Conservation (phyloP, 2,888 invertebrate species). For the Philhelius pedissequus region DNA sequence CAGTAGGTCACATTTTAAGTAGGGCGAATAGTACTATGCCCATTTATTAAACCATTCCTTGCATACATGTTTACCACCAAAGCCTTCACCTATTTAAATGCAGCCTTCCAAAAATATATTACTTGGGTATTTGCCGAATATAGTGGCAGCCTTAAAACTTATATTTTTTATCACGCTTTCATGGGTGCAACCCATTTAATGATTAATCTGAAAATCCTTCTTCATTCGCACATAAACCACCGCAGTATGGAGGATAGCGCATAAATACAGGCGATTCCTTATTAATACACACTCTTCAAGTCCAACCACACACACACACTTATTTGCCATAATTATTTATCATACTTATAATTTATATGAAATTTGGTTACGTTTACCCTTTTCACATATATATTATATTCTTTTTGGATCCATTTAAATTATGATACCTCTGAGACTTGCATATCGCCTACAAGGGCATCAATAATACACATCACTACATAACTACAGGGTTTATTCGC, state of each 20-base stretch:
- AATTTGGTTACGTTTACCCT: constrained; percentile 47
- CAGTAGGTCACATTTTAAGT: too few species aligned
- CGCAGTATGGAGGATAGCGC: too few species aligned
- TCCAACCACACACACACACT: not conserved
- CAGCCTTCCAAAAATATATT: not conserved
- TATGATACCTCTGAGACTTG: constrained; percentile 53
- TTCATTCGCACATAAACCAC: not conserved
- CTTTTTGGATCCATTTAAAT: constrained; percentile 37
- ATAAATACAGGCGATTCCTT: not conserved
- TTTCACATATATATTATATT: constrained; percentile 2
- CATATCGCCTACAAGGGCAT: constrained; percentile 43
- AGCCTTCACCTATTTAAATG: not conserved
- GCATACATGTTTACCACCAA: not conserved
- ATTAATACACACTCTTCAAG: not conserved
- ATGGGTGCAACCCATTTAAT: not conserved
- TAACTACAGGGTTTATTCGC: constrained; percentile 46
- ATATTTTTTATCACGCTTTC: not conserved
- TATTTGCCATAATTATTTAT: constrained; percentile 56
- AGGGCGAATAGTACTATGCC: not conserved
- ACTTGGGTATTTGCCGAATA: not conserved
- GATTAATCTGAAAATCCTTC: not conserved
- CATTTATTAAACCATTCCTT: not conserved
- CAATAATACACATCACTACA: constrained; percentile 3
- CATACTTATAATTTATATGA: constrained; percentile 10
- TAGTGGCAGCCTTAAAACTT: not conserved